phyloP scores from a whole-genome alignment of 2,888 invertebrate species.

The Hylaea fasciaria region DNA sequence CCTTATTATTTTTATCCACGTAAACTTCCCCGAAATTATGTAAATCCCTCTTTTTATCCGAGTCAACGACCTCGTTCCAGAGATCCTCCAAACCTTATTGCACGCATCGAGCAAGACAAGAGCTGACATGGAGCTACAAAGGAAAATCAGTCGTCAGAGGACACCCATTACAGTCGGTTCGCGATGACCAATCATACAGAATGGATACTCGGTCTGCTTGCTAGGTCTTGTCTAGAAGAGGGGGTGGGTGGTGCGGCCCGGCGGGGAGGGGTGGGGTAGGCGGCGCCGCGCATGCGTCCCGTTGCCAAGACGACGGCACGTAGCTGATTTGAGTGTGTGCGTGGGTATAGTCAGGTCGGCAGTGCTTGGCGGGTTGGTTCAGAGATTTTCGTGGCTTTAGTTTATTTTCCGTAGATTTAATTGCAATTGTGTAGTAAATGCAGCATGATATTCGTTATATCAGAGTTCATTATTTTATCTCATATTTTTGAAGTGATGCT shows the following conservation, averaged over 20 bases:
- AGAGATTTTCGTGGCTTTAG: neutral
- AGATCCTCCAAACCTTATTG: slow-evolving; percentile 12
- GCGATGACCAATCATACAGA: slow-evolving; percentile 45
- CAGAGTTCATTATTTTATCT: too few species aligned
- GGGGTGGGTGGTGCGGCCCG: slow-evolving; percentile 51
- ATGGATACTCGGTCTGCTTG: slow-evolving; percentile 41
- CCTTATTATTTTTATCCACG: slow-evolving; percentile 36
- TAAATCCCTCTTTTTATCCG: slow-evolving; percentile 29
- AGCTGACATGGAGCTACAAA: slow-evolving; percentile 4
- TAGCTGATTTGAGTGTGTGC: slow-evolving; percentile 69
- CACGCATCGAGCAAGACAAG: slow-evolving; percentile 4
- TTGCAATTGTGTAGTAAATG: too few species aligned
- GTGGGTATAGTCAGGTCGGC: slow-evolving; percentile 40
- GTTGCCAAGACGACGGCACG: slow-evolving; percentile 87
- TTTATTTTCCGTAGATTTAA: too few species aligned
- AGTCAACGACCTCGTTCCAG: slow-evolving; percentile 27
- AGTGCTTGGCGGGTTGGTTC: slow-evolving; percentile 9
- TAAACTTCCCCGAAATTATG: slow-evolving; percentile 32
- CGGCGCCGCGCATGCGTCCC: slow-evolving; percentile 84
- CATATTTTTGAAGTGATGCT: too few species aligned
- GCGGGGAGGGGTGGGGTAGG: slow-evolving; percentile 67
- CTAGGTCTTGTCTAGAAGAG: slow-evolving; percentile 55
- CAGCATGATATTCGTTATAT: too few species aligned
- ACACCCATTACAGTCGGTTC: slow-evolving; percentile 31
- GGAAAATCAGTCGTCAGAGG: slow-evolving; percentile 32